phyloP scores from a whole-genome alignment of 2,888 invertebrate genomes.

The Meiosimyza platycephala region DNA sequence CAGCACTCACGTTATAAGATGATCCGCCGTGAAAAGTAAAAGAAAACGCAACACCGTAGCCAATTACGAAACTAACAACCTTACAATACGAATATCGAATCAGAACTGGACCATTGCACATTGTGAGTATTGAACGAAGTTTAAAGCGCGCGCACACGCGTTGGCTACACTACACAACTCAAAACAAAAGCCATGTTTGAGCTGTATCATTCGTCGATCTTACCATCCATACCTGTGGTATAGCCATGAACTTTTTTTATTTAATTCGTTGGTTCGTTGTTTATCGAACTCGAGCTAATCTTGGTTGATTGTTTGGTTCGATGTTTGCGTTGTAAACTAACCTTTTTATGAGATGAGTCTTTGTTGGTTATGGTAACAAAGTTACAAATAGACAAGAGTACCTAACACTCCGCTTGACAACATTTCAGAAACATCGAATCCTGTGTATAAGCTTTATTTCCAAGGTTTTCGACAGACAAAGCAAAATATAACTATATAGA shows the following conservation, averaged over 20 bases:
- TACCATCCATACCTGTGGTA: conserved; percentile 1
- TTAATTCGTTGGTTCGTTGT: not conserved
- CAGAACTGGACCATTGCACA: conserved; percentile 46
- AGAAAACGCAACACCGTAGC: not conserved
- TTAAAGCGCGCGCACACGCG: conserved; percentile 16
- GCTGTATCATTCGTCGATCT: not conserved
- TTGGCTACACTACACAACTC: not conserved
- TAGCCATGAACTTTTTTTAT: not conserved
- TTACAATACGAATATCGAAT: conserved; percentile 44
- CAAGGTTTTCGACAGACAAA: too few relatives aligned
- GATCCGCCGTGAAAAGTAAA: not conserved
- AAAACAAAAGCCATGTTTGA: conserved; percentile 3
- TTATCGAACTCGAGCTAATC: not conserved
- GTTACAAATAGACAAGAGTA: too few relatives aligned
- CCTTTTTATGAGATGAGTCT: too few relatives aligned
- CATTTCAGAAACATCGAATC: too few relatives aligned
- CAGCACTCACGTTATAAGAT: not conserved
- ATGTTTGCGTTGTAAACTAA: not conserved
- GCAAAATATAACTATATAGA: too few relatives aligned
- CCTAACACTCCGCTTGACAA: too few relatives aligned
- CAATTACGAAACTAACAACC: conserved; percentile 33
- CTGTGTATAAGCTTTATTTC: too few relatives aligned
- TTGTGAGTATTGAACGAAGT: conserved; percentile 37
- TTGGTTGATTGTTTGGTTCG: conserved; percentile 13
- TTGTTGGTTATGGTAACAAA: too few relatives aligned